Percentiles rank a stretch among this genome's conserved stretches.
Evolutionary conservation across 2,888 invertebrate species (phyloP).

Genomic region (Polyommatus iphigenia): DNA sequence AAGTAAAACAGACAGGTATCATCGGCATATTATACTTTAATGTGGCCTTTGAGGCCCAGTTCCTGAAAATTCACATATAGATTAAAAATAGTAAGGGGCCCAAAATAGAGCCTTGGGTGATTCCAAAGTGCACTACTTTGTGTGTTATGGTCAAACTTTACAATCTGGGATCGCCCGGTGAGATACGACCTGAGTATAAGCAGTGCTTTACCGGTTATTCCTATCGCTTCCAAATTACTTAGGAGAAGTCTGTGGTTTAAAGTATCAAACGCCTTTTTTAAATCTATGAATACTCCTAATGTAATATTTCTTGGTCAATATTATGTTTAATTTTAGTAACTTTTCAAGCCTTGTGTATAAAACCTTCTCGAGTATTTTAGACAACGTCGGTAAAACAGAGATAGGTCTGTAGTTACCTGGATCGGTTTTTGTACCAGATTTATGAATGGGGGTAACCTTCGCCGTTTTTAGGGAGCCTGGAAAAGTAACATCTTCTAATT

Average conservation of each 20-base stretch:
- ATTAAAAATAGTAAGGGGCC: conserved; percentile 32
- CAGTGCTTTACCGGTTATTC: background rate
- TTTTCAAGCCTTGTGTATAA: background rate
- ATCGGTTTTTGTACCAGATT: conserved; percentile 8
- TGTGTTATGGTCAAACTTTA: background rate
- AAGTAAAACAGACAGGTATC: conserved; percentile 35
- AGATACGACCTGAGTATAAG: background rate
- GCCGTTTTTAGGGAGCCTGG: no score
- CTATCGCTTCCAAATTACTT: background rate
- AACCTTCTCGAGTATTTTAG: conserved; percentile 10
- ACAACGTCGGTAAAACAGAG: conserved; percentile 14
- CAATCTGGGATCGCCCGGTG: background rate
- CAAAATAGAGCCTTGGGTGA: conserved; percentile 29
- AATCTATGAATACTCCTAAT: conserved; percentile 1
- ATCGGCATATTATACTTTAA: conserved; percentile 32
- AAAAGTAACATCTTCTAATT: no score
- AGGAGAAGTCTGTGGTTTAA: background rate
- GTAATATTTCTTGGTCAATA: background rate
- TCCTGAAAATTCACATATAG: conserved; percentile 34
- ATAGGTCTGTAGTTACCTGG: conserved; percentile 24
- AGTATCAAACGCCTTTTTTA: conserved; percentile 22
- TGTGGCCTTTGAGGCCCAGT: conserved; percentile 29
- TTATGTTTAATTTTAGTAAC: background rate
- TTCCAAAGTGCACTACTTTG: conserved; percentile 9
- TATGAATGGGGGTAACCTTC: conserved; percentile 1